These are phyloP conservation scores for Antitype chi DNA, from an alignment of 2,888 invertebrate genomes.

Conservation along the genomic window DNA sequence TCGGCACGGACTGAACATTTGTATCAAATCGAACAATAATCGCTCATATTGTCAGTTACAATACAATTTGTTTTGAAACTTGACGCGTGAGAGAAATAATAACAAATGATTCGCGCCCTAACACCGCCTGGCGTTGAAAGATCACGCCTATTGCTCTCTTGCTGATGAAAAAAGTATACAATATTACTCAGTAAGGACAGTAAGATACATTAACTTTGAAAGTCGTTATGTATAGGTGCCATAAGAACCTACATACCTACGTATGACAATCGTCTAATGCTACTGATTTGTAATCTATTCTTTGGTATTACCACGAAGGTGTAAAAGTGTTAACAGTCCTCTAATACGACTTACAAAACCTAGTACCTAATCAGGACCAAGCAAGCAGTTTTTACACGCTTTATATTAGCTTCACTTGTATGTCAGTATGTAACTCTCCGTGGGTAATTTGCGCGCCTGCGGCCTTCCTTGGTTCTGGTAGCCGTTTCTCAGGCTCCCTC, in stretches of 20 bases:
- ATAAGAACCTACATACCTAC: background rate
- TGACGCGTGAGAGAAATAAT: conserved; percentile 90
- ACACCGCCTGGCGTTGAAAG: conserved; percentile 90
- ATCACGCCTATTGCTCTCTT: conserved; percentile 89
- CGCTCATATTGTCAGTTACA: conserved; percentile 90
- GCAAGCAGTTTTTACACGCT: background rate
- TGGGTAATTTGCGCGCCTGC: no score
- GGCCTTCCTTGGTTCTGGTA: no score
- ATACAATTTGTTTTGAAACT: conserved; percentile 90
- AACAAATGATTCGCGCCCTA: conserved; percentile 90
- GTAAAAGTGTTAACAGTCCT: background rate
- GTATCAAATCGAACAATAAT: conserved; percentile 89
- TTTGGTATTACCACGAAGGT: background rate
- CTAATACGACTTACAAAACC: background rate
- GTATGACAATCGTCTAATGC: conserved; percentile 5
- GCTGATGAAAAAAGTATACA: conserved; percentile 86
- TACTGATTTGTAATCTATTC: background rate
- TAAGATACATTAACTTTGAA: conserved; percentile 64
- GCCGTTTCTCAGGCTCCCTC: no score
- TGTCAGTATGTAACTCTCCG: no score
- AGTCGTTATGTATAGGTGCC: conserved; percentile 45
- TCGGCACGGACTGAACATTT: conserved; percentile 77
- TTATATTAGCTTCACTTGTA: no score
- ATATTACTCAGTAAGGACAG: conserved; percentile 66
- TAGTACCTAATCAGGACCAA: no score